Evolutionary conservation across 2,888 invertebrate species (phyloP), one percentile per base, ranked within the genome.

Genomic region (Aphidoletes aphidimyza): DNA sequence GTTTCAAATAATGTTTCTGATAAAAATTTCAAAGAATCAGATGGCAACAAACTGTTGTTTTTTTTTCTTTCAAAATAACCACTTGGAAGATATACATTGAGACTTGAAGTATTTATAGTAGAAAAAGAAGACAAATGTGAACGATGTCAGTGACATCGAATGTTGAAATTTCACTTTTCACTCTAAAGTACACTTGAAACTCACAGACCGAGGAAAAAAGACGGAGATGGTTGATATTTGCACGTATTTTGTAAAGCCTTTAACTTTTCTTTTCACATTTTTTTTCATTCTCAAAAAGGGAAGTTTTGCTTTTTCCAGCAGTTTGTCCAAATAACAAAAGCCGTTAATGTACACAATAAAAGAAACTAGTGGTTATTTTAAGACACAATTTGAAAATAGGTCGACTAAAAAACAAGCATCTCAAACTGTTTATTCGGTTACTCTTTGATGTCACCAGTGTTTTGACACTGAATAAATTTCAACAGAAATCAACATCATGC

Each of bases 401-500:
- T 30, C 34, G n/a, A 34, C 26, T 54, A n/a, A 69, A 0, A n/a
- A 30, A 69, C 34, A 14, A 11, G n/a, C n/a, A 11, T 14, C 5
- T 5, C 22, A 54, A 22, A 2, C 54, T 22, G 22, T 54, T 54
- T 22, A 54, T 2, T n/a, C 3, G 54, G 22, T 3, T 22, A 22
- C 3, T 5, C n/a, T 54, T 54, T 54, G 22, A 54, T 8, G 54
- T 54, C 22, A n/a, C 14, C 9, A 47, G 19, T 47, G 47, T 17
- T 54, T 54, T n/a, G 54, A 22, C 54, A 54, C 54, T 22, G 54
- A 54, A 54, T 54, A 54, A 54, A 54, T 54, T 47, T 54, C 2
- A 54, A 54, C 54, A 54, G 22, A 54, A 22, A 6, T n/a, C 6
- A 47, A 47, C n/a, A 22, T 22, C n/a, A n/a, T n/a, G n/a, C n/a